These are phyloP conservation scores for Phymatocera aterrima DNA, from an alignment of 2,888 invertebrate genomes.

Conservation along the genomic window DNA sequence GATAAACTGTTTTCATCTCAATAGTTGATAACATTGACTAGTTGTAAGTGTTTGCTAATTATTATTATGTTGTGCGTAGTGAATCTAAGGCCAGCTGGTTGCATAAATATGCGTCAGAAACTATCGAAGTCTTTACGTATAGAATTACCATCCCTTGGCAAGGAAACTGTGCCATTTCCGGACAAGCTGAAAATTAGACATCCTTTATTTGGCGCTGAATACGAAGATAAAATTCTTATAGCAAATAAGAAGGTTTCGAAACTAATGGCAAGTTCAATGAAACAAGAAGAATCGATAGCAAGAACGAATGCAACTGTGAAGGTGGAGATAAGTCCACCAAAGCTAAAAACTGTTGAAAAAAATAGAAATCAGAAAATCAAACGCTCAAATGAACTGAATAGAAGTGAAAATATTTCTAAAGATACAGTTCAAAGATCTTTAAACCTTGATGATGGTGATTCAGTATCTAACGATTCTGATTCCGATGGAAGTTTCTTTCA, in stretches of 20 bases:
- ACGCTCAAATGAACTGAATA: not conserved
- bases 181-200: constrained; percentile 54
- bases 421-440: not conserved
- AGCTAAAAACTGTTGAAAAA: not conserved
- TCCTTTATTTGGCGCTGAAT: constrained; percentile 53
- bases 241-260: not conserved
- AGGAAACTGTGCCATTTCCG: constrained; percentile 51
- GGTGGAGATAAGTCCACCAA: not conserved
- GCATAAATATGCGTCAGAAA: constrained; percentile 53
- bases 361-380: not conserved
- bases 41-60: not conserved
- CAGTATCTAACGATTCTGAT: constrained; percentile 8
- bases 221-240: constrained; percentile 25
- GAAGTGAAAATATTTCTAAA: not conserved
- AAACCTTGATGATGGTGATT: not conserved
- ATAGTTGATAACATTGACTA: not conserved
- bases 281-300: not conserved
- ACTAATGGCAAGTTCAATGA: not conserved
- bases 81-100: constrained; percentile 52
- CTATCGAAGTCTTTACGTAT: constrained; percentile 41
- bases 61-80: constrained; percentile 49
- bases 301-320: not conserved
- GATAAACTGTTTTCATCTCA: not conserved
- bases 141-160: constrained; percentile 18
- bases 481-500: constrained; percentile 29